Conservation (phyloP, 2,888 invertebrate genomes). For the Melanotus villosus region DNA sequence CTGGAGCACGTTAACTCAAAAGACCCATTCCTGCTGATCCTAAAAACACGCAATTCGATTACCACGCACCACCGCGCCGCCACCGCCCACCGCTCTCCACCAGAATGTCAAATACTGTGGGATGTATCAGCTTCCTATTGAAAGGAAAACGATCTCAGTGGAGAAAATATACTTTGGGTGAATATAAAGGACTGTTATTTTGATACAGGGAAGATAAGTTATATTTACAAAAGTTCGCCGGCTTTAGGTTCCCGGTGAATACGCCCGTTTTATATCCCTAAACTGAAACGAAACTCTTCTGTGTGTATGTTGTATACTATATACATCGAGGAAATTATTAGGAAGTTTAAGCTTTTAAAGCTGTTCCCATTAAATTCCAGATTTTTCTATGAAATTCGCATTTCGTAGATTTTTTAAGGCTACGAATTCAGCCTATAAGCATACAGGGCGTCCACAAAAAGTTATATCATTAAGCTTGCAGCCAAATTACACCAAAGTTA, state of each 20-base stretch:
- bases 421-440: no score
- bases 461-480: no score
- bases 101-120: slow-evolving; percentile 32
- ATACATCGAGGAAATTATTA: no score
- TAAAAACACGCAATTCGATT: slow-evolving; percentile 57
- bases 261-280: not conserved
- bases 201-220: slow-evolving; percentile 32
- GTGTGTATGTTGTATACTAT: not conserved
- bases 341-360: no score
- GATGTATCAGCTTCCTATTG: slow-evolving; percentile 33
- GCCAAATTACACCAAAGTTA: no score
- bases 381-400: no score
- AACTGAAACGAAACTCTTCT: not conserved
- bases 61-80: slow-evolving; percentile 52
- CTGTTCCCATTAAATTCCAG: no score
- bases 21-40: slow-evolving; percentile 51
- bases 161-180: slow-evolving; percentile 27
- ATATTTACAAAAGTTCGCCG: slow-evolving; percentile 15
- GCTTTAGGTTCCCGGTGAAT: not conserved
- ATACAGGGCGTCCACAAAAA: no score
- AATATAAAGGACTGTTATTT: slow-evolving; percentile 33
- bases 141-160: slow-evolving; percentile 29
- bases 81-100: slow-evolving; percentile 32
- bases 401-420: no score
- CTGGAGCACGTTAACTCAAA: slow-evolving; percentile 47